Evolutionary conservation across 2,113 vertebrate species (phyloP).

Genomic region (Carettochelys insculpta): DNA sequence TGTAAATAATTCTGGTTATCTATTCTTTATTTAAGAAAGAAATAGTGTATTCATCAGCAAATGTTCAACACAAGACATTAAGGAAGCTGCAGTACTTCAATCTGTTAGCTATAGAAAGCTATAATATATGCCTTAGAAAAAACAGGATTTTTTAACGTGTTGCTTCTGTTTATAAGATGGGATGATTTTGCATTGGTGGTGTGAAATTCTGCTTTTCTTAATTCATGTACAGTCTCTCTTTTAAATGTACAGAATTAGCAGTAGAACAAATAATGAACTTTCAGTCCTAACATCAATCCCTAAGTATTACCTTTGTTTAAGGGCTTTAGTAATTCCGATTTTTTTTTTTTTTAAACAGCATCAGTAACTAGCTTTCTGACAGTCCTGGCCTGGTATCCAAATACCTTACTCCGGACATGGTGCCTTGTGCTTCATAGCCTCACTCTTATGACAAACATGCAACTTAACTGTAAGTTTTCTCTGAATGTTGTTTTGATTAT

Average conservation of each 20-base stretch:
- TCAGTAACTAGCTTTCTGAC: conserved; percentile 96
- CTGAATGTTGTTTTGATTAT: not conserved
- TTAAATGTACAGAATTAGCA: not conserved
- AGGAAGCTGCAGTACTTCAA: not conserved
- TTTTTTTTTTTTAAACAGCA: conserved; percentile 80
- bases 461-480: conserved; percentile 86
- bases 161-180: not conserved
- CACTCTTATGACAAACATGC: conserved; percentile 99
- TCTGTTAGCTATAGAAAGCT: not conserved
- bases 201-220: not conserved
- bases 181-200: not conserved
- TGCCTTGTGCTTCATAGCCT: conserved; percentile 98
- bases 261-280: not conserved
- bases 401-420: conserved; percentile 94
- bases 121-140: fast-evolving
- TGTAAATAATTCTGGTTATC: not conserved
- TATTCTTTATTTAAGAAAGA: not conserved
- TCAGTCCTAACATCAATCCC: not conserved
- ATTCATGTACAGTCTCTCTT: not conserved
- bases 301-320: too few relatives aligned
- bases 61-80: not conserved
- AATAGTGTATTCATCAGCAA: not conserved
- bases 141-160: fast-evolving
- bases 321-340: too few relatives aligned
- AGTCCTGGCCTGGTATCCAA: conserved; percentile 97